Base-by-base conservation (phyloP, 2,797 vertebrate species). In the Acanthurus leucopareius region DNA sequence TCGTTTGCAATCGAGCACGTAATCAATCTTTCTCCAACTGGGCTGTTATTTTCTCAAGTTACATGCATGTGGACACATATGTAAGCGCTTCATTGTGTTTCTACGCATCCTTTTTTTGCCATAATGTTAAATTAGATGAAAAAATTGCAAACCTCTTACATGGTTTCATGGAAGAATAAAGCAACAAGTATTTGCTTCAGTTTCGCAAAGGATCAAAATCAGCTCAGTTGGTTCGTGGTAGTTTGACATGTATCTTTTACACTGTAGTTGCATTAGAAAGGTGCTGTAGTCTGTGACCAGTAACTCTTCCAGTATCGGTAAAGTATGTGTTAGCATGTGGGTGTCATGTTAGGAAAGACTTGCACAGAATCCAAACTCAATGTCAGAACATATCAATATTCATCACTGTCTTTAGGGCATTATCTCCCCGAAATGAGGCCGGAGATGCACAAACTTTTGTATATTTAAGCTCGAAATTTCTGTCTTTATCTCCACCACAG, bases 401-500 rank as follows among this genome's bases (percentile, higher is more conserved):
- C 17, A 5, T 38, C 10, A 19, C 17, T 44, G 13, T 60, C 48
- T 68, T 35, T 20, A 14, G n/a, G 16, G n/a, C 11, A n/a, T 28
- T 1, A 0, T 19, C 44, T 48, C 28, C 22, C 20, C 59, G 3
- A 59, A 65, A 51, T 56, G 14, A 75, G 56, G 25, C 54, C 19
- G 7, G 53, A 38, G 1, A 25, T 16, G 28, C 25, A 53, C 10
- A 57, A 51, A 73, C 0, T 62, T 15, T 10, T 11, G 9, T 11
- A 59, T 44, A 73, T 58, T 45, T 22, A 85, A 71, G 40, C 25
- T 52, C 6, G 53, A 32, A 40, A 48, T 49, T 45, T 15, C 38
- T 44, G 20, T 73, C 62, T 15, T 79, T 58, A 38, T 56, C 45
- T 56, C 61, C 66, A 15, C 42, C 53, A 28, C 22, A 51, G 8